phyloP scores from a whole-genome alignment of 1,140 invertebrate genomes.

The Lepidotrigona ventralis region DNA sequence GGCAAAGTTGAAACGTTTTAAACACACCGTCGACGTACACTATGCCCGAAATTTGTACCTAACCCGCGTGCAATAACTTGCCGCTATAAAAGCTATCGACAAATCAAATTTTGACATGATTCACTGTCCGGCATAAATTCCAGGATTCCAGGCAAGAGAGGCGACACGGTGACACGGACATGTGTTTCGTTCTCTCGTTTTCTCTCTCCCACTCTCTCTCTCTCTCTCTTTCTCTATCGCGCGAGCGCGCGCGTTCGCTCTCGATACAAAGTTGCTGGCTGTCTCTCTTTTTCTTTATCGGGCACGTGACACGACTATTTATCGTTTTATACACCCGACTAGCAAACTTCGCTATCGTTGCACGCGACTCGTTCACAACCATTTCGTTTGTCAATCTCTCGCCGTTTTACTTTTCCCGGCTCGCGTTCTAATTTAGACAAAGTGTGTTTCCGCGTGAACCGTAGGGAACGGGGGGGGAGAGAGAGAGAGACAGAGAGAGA shows the following conservation, averaged over 20 bases:
- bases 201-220: slow-evolving; percentile 50
- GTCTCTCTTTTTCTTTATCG: slow-evolving; percentile 48
- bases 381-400: slow-evolving; percentile 29
- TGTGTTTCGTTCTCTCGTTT: slow-evolving; percentile 73
- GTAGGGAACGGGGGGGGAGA: slow-evolving; percentile 9
- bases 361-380: slow-evolving; percentile 51
- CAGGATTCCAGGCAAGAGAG: slow-evolving; percentile 73
- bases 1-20: slow-evolving; percentile 65
- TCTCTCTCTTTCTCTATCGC: slow-evolving; percentile 43
- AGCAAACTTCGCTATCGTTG: slow-evolving; percentile 68
- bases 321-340: slow-evolving; percentile 72
- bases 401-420: not conserved
- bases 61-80: slow-evolving; percentile 80
- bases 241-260: not conserved
- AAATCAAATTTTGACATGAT: slow-evolving; percentile 81
- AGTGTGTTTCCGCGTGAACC: slow-evolving; percentile 7
- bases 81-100: slow-evolving; percentile 80
- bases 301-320: slow-evolving; percentile 67
- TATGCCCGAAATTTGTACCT: slow-evolving; percentile 75
- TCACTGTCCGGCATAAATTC: slow-evolving; percentile 79
- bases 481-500: no score
- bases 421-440: slow-evolving; percentile 12
- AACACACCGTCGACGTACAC: slow-evolving; percentile 60
- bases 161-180: slow-evolving; percentile 77
- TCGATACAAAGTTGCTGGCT: slow-evolving; percentile 22